A percentile compares a stretch with the other conserved stretches of the same genome.
Evolutionary conservation across 92 coral and sea anemone genomes (phyloP).

Genomic region (Porites rus): DNA sequence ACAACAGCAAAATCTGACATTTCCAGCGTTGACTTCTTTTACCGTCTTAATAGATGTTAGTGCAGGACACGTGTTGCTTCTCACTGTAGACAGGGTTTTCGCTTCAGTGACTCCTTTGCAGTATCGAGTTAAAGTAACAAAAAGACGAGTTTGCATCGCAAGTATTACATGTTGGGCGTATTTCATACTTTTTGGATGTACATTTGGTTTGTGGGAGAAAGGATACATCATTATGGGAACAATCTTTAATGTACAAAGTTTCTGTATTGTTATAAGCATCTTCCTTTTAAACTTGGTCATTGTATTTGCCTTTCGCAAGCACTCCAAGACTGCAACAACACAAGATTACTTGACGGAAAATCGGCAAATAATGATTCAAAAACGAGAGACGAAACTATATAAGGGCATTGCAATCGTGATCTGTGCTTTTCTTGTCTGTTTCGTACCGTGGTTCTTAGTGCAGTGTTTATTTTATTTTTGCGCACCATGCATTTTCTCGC

Average conservation of each 20-base stretch:
- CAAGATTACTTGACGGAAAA: background rate
- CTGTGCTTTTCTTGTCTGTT: constrained; percentile 24
- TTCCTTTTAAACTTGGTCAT: constrained; percentile 2
- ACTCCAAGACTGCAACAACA: background rate
- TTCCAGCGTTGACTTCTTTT: background rate
- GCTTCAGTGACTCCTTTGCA: constrained; percentile 3
- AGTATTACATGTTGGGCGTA: background rate
- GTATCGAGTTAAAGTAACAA: constrained; percentile 7
- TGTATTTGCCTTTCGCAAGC: background rate
- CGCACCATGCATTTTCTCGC: background rate
- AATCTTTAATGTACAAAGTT: constrained; percentile 2
- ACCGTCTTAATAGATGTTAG: constrained; percentile 1
- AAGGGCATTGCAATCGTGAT: constrained; percentile 9
- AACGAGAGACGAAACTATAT: background rate
- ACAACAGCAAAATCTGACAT: background rate
- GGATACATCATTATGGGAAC: background rate
- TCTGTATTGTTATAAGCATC: background rate
- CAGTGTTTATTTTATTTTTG: background rate
- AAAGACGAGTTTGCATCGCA: background rate
- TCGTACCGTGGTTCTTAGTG: constrained; percentile 7
- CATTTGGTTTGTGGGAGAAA: constrained; percentile 6
- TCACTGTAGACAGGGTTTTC: background rate
- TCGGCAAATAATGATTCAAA: background rate
- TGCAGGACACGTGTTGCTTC: constrained; percentile 3
- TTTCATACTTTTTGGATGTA: background rate